Percentiles rank a stretch among this genome's conserved stretches.
Conservation (phyloP, 2,113 vertebrate species). For the Marcusenius ussheri region DNA sequence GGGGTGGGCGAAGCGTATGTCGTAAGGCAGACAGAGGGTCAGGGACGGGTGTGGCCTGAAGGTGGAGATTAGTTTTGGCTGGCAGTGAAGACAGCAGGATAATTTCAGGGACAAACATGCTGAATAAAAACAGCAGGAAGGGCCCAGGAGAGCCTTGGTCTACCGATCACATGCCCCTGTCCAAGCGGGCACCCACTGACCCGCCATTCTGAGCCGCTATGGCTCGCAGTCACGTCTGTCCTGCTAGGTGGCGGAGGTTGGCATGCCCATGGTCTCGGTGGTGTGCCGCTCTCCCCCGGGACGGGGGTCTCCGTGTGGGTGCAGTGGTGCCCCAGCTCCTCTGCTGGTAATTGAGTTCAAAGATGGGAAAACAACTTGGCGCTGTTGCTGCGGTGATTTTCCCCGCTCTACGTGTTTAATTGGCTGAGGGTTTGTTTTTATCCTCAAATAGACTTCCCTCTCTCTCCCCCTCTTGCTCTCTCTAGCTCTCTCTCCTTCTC, state of each 20-base stretch:
- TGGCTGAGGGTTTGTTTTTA: constrained; percentile 28
- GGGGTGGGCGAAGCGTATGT: constrained; percentile 12
- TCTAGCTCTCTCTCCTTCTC: neutral
- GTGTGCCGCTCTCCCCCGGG: constrained; percentile 38
- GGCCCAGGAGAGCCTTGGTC: constrained; percentile 51
- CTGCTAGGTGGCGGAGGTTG: constrained; percentile 59
- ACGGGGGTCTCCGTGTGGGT: constrained; percentile 18
- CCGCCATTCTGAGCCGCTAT: constrained; percentile 45
- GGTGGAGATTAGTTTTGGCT: neutral
- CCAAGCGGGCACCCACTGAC: constrained; percentile 27
- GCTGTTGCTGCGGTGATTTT: constrained; percentile 21
- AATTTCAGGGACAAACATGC: neutral
- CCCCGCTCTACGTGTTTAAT: constrained; percentile 16
- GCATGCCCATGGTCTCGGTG: constrained; percentile 51
- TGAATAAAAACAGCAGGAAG: constrained; percentile 35
- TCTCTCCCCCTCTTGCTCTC: neutral
- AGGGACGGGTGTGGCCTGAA: neutral
- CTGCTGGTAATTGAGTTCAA: constrained; percentile 18
- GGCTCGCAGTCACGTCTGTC: constrained; percentile 67
- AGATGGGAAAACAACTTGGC: constrained; percentile 17
- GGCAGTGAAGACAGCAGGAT: neutral
- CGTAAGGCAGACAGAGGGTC: constrained; percentile 15
- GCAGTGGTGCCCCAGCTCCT: constrained; percentile 27
- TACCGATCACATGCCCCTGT: neutral
- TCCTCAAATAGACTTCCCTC: constrained; percentile 32